Evolutionary conservation across 2,888 invertebrate genomes (phyloP), one percentile per base, ranked within the genome.

Genomic region (Scaptodrosophila latifasciaeformis): DNA sequence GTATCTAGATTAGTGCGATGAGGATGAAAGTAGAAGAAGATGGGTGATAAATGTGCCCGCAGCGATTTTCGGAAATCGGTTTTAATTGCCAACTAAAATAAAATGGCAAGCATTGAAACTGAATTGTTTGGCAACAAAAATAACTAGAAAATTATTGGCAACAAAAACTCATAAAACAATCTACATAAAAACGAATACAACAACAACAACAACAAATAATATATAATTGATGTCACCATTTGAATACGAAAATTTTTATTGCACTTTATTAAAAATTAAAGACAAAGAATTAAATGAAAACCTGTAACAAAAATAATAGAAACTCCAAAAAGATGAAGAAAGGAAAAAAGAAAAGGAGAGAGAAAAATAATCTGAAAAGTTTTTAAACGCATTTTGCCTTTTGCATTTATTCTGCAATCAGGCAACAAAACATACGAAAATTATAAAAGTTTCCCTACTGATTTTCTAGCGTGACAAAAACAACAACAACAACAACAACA

Each of bases 41-140:
- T 29, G 37, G 37, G 37, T 37, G 37, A 37, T 37, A 37, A 37
- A 37, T 17, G 49, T 15, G 44, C 55, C 60, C 39, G 54, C 31
- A 61, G 78, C 59, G 54, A 70, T 63, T 63, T 72, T 75, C 54
- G 65, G 71, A 78, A 72, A 72, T 78, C 75, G 72, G 58, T 78
- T 72, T 72, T 78, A 72, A 75, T 78, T 72, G 75, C 68, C 78
- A 67, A 70, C 67, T 70, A 78, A 77, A 72, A 75, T 69, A 68
- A 63, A 67, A 77, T 55, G 58, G 66, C 60, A n/a, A n/a, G n/a
- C n/a, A n/a, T n/a, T n/a, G n/a, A 51, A 24, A 24, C 54, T 54
- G 62, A 45, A 40, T 40, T 40, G 40, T 40, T 40, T 40, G 40
- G 19, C 69, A 62, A 52, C 67, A 49, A 18, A 13, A 24, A 43